phyloP scores from a whole-genome alignment of 2,113 vertebrate species.

The Lynx canadensis region DNA sequence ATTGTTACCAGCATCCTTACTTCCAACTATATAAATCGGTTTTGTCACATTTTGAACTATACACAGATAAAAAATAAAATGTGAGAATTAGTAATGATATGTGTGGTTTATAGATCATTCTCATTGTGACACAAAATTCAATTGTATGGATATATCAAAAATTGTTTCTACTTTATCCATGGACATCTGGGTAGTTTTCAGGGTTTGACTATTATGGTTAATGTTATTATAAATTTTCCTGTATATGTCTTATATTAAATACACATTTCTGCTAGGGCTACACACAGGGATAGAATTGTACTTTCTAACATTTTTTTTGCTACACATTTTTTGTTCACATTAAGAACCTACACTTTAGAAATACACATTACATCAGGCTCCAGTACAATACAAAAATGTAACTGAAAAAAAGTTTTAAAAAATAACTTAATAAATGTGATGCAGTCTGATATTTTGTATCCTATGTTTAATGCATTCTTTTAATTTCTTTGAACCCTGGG shows the following conservation, averaged over 20 bases:
- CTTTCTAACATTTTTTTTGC: background rate
- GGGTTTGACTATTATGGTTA: background rate
- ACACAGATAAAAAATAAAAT: background rate
- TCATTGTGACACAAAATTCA: background rate
- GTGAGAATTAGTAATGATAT: background rate
- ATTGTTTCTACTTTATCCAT: background rate
- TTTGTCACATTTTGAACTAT: background rate
- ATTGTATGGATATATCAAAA: background rate
- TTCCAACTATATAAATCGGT: background rate
- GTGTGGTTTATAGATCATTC: background rate
- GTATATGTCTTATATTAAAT: background rate
- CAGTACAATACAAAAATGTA: background rate
- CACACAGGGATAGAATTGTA: background rate
- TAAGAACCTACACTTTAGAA: background rate
- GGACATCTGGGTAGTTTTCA: background rate
- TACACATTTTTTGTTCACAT: background rate
- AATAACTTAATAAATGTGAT: background rate
- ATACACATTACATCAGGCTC: background rate
- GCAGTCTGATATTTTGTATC: background rate
- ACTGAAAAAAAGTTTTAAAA: background rate
- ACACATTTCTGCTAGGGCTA: background rate
- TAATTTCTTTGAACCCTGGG: background rate
- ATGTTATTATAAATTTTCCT: background rate
- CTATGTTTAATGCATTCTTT: background rate
- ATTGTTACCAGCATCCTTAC: background rate